phyloP scores from a whole-genome alignment of 1,140 invertebrate genomes.

The Papilio polytes region DNA sequence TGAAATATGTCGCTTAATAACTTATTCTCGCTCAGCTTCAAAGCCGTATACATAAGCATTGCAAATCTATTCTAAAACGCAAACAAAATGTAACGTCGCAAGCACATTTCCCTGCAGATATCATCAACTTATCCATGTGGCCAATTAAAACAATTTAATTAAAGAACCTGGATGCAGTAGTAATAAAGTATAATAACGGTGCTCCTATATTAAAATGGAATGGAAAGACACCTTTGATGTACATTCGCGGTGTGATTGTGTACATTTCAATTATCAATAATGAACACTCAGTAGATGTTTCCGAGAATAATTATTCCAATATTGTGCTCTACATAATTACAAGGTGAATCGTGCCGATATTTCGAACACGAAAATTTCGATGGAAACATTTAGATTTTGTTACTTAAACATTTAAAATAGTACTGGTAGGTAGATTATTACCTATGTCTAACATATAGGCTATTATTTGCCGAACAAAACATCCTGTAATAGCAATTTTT shows the following conservation, averaged over 20 bases:
- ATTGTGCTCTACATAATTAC: background rate
- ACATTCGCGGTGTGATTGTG: background rate
- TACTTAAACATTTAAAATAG: too few species aligned
- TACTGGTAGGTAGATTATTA: too few species aligned
- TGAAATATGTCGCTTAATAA: background rate
- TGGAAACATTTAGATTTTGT: too few species aligned
- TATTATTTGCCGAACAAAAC: too few species aligned
- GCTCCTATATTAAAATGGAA: too few species aligned
- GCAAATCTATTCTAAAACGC: background rate
- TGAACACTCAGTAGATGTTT: background rate
- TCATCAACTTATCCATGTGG: background rate
- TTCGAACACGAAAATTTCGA: too few species aligned
- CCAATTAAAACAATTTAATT: background rate
- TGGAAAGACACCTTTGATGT: background rate
- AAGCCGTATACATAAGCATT: background rate
- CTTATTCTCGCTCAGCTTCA: background rate
- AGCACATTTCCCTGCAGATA: background rate
- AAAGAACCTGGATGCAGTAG: too few species aligned
- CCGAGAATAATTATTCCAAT: background rate
- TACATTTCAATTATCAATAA: conserved; percentile 1
- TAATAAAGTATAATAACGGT: too few species aligned
- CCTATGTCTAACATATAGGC: too few species aligned
- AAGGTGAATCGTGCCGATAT: too few species aligned
- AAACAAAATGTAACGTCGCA: background rate
- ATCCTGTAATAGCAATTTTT: too few species aligned